Evolutionary conservation across 1,140 invertebrate genomes (phyloP).

Genomic region (Leptoteleia sp.): DNA sequence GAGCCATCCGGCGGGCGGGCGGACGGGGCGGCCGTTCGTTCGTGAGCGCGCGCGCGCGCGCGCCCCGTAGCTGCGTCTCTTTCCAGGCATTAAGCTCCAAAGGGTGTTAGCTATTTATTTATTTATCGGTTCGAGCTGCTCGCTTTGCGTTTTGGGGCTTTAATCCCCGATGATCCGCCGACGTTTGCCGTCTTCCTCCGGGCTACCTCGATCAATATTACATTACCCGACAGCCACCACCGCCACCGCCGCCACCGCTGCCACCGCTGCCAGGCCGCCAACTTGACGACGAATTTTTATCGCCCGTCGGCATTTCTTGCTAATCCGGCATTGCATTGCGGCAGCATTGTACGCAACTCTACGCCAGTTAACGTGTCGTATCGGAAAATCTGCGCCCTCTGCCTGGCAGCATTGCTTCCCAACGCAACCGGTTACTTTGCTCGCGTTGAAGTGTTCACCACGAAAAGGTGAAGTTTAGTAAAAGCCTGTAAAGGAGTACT

Average conservation of each 20-base stretch:
- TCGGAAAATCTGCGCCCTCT: too few relatives aligned
- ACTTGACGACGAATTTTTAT: conserved; percentile 21
- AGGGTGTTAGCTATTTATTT: conserved; percentile 72
- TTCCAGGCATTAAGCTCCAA: conserved; percentile 64
- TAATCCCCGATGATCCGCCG: conserved; percentile 56
- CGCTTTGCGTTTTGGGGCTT: conserved; percentile 49
- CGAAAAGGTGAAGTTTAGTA: too few relatives aligned
- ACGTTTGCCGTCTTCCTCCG: conserved; percentile 47
- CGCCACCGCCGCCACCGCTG: too few relatives aligned
- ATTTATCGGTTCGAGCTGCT: conserved; percentile 65
- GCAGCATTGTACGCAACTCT: background rate
- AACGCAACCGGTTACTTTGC: too few relatives aligned
- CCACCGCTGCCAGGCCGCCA: background rate
- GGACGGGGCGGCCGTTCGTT: conserved; percentile 20
- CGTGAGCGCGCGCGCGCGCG: conserved; percentile 3
- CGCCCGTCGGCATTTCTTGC: background rate
- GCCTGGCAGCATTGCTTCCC: too few relatives aligned
- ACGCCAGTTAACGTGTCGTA: too few relatives aligned
- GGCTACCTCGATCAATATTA: conserved; percentile 51
- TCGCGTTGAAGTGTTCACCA: too few relatives aligned
- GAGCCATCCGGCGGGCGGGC: conserved; percentile 66
- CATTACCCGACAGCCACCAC: conserved; percentile 20
- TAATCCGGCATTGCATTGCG: background rate
- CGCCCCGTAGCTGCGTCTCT: conserved; percentile 18
- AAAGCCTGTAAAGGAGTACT: too few relatives aligned